Conservation (phyloP, 2,113 vertebrate genomes). For the Anser brachyrhynchus region DNA sequence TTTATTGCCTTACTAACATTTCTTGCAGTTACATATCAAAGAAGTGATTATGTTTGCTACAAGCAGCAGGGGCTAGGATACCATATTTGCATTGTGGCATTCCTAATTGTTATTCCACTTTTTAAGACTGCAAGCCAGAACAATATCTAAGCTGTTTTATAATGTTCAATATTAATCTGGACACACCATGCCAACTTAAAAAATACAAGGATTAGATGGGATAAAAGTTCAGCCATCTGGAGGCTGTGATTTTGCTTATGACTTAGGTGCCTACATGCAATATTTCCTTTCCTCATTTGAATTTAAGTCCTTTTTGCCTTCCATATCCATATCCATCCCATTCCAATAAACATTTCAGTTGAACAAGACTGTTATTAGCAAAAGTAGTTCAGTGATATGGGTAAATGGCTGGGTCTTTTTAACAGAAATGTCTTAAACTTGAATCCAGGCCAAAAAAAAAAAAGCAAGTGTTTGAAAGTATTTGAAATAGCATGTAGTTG, state of each 20-base stretch:
- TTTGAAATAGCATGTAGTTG: not conserved
- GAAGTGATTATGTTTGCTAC: not conserved
- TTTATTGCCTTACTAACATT: not conserved
- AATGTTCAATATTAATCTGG: conserved; percentile 35
- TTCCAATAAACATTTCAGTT: not conserved
- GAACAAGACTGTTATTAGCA: not conserved
- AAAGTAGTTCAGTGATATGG: not conserved
- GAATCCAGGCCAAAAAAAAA: not conserved
- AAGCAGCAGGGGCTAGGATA: not conserved
- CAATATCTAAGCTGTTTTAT: conserved; percentile 36
- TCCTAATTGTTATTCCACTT: conserved; percentile 19
- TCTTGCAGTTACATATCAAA: not conserved
- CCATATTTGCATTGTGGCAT: not conserved
- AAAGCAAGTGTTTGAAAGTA: not conserved
- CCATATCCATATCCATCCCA: not conserved
- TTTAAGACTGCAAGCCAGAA: conserved; percentile 33
- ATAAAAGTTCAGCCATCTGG: conserved; percentile 63
- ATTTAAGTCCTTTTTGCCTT: not conserved
- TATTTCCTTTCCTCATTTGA: not conserved
- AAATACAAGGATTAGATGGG: conserved; percentile 60
- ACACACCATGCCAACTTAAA: conserved; percentile 36
- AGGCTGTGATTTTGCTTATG: conserved; percentile 45
- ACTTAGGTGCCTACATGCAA: conserved; percentile 37
- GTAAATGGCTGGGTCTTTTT: not conserved
- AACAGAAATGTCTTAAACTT: not conserved